Percentiles rank a stretch among this genome's conserved stretches.
Evolutionary conservation across 2,888 invertebrate species (phyloP).

Genomic region (Melolontha melolontha): DNA sequence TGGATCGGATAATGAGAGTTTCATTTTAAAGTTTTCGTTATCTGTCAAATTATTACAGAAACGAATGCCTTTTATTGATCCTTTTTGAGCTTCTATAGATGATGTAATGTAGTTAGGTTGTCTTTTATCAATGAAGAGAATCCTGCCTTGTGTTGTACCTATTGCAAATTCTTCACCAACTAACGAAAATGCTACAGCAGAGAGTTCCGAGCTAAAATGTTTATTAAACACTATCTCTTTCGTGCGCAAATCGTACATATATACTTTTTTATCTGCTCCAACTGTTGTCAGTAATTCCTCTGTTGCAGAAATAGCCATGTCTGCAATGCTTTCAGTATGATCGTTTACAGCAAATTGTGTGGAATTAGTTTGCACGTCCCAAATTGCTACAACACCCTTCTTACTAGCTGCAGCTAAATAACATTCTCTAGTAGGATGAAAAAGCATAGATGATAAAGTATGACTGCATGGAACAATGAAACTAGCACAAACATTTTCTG

Average conservation of each 20-base stretch:
- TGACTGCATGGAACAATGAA: conserved; percentile 49
- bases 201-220: conserved; percentile 45
- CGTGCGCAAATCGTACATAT: conserved; percentile 49
- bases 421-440: conserved; percentile 46
- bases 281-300: conserved; percentile 48
- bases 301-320: conserved; percentile 46
- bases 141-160: conserved; percentile 51
- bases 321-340: conserved; percentile 44
- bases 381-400: conserved; percentile 52
- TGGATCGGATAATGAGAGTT: conserved; percentile 9
- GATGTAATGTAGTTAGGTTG: conserved; percentile 38
- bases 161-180: conserved; percentile 50
- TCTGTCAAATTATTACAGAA: conserved; percentile 14
- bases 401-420: conserved; percentile 51
- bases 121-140: conserved; percentile 52
- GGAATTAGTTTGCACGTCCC: conserved; percentile 50
- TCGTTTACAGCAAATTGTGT: conserved; percentile 42
- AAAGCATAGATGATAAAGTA: conserved; percentile 49
- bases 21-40: not conserved
- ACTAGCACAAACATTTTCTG: conserved; percentile 44
- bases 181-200: conserved; percentile 51
- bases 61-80: conserved; percentile 25
- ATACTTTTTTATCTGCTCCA: conserved; percentile 48
- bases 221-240: conserved; percentile 45
- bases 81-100: conserved; percentile 37